A percentile compares a stretch with the other conserved stretches of the same genome.
phyloP scores from a whole-genome alignment of 2,113 vertebrate species.

The Calypte anna region DNA sequence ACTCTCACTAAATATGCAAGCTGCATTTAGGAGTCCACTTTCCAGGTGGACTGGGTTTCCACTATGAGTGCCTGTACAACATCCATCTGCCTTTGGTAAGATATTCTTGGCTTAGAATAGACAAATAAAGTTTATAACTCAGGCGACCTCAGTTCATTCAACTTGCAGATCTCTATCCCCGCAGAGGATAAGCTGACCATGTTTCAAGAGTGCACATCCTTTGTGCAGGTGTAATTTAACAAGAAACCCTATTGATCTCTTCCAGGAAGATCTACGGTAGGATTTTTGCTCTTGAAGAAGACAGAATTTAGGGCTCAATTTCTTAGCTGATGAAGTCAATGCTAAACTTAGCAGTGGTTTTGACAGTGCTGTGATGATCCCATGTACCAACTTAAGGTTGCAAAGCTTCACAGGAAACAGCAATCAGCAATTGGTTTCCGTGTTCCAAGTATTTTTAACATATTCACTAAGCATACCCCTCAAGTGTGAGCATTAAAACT shows the following conservation, averaged over 20 bases:
- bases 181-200: background rate
- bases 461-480: conserved; percentile 5
- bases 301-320: background rate
- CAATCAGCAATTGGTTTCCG: background rate
- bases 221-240: background rate
- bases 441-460: background rate
- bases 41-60: background rate
- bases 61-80: background rate
- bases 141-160: background rate
- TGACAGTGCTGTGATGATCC: background rate
- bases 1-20: background rate
- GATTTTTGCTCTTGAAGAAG: background rate
- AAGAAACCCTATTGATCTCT: background rate
- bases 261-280: background rate
- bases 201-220: background rate
- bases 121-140: background rate
- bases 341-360: background rate
- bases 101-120: background rate
- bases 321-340: background rate
- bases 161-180: background rate
- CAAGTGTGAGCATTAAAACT: conserved; percentile 7
- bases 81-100: background rate
- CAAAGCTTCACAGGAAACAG: background rate
- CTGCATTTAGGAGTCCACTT: background rate
- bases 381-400: background rate